Base-by-base conservation (phyloP, 2,113 vertebrate species). In the Isurus oxyrinchus region DNA sequence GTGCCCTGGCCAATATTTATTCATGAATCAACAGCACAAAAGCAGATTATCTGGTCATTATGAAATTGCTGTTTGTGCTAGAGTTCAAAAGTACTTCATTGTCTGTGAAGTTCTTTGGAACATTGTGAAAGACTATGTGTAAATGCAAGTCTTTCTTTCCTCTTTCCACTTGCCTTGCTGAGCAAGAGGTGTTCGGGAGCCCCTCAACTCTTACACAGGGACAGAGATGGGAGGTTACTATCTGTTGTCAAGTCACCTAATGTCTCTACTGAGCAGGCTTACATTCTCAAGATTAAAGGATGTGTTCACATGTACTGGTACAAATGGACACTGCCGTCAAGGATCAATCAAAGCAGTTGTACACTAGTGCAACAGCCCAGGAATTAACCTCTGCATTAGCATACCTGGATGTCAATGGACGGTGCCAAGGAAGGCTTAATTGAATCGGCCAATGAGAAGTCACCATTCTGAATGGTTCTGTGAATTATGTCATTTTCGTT, bases 371-470 rank as follows among this genome's bases (percentile, higher is more conserved):
- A 7, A 40, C 4, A 81, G 76, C 25, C 69, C 69, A 72, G 69
- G 69, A 27, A 72, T 72, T 72, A 72, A 31, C 27, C 69, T 31
- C 27, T 6, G 49, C 40, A 49, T 21, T 44, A 59, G 14, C 49
- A 31, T 96, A 99, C 99, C 98, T 99, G 99, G 96, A 99, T 99
- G 97, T 99, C 99, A 97, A 99, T 99, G 44, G 99, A 99, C 1
- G 99, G 98, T 2, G 99, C 99, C 97, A 99, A 96, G 0, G 99
- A 99, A 95, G 98, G 96, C 49, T 97, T 98, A 96, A 98, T 97
- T 0, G 96, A 76, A 23, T 96, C 40, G 0, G 98, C 98, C 97
- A 99, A 97, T 90, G 99, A 99, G 97, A 99, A 99, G 97, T 99
- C 99, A 2, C 99, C 99, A 0, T 35, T 96, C 96, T 98, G 98